These are phyloP conservation scores for Amblyjoppa fuscipennis DNA, from an alignment of 2,888 invertebrate species.

Conservation along the genomic window DNA sequence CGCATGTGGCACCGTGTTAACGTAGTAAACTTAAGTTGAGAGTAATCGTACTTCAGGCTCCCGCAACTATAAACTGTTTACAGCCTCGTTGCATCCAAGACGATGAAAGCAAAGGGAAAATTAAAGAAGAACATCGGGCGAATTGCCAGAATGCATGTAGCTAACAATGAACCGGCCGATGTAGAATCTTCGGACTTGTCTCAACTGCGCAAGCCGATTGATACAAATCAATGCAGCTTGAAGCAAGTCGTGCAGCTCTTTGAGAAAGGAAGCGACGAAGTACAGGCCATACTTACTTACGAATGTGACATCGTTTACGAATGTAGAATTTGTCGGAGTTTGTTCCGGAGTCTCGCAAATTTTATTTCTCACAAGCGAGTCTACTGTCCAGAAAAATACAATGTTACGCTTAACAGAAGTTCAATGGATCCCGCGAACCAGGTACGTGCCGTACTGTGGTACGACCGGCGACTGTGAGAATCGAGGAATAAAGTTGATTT, in stretches of 20 bases:
- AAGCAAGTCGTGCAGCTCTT: constrained; percentile 90
- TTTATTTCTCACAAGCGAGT: constrained; percentile 95
- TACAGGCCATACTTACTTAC: constrained; percentile 88
- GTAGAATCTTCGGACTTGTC: constrained; percentile 79
- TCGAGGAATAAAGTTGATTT: constrained; percentile 1
- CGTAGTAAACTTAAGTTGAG: neutral
- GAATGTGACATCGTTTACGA: constrained; percentile 97
- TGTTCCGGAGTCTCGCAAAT: constrained; percentile 95
- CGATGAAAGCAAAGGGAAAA: constrained; percentile 74
- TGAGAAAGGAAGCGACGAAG: constrained; percentile 92
- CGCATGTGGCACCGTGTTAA: neutral
- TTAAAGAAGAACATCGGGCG: constrained; percentile 72
- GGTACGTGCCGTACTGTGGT: constrained; percentile 82
- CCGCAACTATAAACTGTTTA: neutral
- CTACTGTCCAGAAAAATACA: constrained; percentile 90
- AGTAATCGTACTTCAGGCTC: neutral
- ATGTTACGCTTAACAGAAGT: constrained; percentile 85
- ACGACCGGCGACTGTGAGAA: neutral
- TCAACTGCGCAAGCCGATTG: constrained; percentile 88
- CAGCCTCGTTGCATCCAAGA: constrained; percentile 9
- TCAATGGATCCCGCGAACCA: constrained; percentile 85
- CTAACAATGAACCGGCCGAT: constrained; percentile 41
- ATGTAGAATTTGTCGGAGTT: constrained; percentile 94
- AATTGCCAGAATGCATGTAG: constrained; percentile 71
- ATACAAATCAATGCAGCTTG: constrained; percentile 90